Evolutionary conservation across 2,797 vertebrate species (phyloP).

Genomic region (Sebastes steindachneri): DNA sequence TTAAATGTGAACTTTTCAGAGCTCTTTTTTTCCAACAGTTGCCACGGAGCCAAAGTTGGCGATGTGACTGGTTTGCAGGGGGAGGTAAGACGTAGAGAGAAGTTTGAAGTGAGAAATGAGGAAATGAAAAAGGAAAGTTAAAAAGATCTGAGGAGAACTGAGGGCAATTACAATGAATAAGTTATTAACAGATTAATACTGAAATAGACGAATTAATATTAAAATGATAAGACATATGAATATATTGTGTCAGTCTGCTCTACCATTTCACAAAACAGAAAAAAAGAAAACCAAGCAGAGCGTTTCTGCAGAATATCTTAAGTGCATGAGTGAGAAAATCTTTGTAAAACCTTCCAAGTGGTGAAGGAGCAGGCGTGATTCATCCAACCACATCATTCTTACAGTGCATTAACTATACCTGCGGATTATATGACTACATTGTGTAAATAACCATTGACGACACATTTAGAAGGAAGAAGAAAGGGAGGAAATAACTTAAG

Average conservation of each 20-base stretch:
- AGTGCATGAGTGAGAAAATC: neutral
- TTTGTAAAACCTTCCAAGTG: neutral
- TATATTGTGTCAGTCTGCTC: conserved; percentile 29
- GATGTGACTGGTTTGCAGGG: neutral
- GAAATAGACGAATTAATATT: conserved; percentile 40
- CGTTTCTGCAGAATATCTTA: neutral
- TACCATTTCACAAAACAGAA: conserved; percentile 20
- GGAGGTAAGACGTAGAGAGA: neutral
- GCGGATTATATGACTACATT: neutral
- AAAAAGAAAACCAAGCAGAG: neutral
- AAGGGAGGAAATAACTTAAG: neutral
- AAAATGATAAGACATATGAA: conserved; percentile 25
- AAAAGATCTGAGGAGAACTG: conserved; percentile 49
- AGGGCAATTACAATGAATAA: conserved; percentile 58
- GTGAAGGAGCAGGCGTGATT: neutral
- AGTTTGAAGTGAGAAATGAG: conserved; percentile 24
- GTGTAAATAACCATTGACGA: neutral
- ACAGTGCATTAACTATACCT: neutral
- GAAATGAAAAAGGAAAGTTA: conserved; percentile 34
- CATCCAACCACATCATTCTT: neutral
- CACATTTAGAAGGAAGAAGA: neutral
- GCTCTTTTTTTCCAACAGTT: neutral
- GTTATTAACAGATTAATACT: conserved; percentile 64
- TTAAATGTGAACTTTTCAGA: neutral
- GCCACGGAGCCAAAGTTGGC: neutral